Base-by-base conservation (phyloP, 1,140 invertebrate species). In the Leptopilina boulardi region DNA sequence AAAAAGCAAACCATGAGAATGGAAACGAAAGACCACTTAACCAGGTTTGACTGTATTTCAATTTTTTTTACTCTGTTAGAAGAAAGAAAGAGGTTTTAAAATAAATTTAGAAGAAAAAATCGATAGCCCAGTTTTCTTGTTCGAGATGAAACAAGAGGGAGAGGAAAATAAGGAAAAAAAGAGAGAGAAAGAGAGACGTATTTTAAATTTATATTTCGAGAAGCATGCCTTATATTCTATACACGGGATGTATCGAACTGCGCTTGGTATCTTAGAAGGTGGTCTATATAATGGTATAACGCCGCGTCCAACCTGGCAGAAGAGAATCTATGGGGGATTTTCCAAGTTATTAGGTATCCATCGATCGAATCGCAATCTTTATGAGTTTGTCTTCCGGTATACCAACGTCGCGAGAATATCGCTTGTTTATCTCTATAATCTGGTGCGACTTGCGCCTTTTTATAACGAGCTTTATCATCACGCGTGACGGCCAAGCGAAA, bases 391-490 rank as follows among this genome's bases (percentile, higher is more conserved):
- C 59, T 66, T 66, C 59, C 59, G 59, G 59, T 66, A n/a, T n/a
- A n/a, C 59, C 26, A 66, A 30, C 59, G 26, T 30, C 59, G 23
- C 34, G 8, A 38, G 34, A 34, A 26, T 66, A 66, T 66, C 59
- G 59, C 26, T 66, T 66, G 59, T 66, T 66, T 66, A 66, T 66
- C 59, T 66, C 59, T 66, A 66, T 66, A 34, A 66, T 66, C 59
- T 66, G 23, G 59, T 34, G 59, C 13, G 59, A 66, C 59, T 66
- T 66, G 59, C 26, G 30, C 30, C 30, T 9, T 13, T n/a, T 66
- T 66, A 66, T 66, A 66, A 66, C 59, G 59, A 66, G 59, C 59
- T 66, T 66, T 30, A 66, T 66, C 59, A 66, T 66, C 59, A 66
- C 59, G 11, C 21, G 13, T 66, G 23, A 66, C 59, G 59, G 26